Percentiles rank a stretch among this genome's conserved stretches.
These are phyloP conservation scores for Mus spretus DNA, from an alignment of 2,797 vertebrate species.

Conservation along the genomic window DNA sequence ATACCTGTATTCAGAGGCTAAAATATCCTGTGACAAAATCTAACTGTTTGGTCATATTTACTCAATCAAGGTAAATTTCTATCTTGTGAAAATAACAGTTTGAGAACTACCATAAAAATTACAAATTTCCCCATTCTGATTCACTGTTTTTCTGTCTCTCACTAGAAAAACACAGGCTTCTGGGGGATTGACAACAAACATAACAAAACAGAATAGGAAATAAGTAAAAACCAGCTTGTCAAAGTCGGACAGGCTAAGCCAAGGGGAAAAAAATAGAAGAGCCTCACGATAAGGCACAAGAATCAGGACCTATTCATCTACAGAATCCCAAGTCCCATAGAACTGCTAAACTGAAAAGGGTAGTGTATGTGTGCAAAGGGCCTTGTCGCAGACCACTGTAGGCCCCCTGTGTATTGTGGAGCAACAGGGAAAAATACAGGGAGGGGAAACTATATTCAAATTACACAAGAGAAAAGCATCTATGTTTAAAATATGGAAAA, in stretches of 20 bases:
- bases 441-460: not conserved
- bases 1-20: not conserved
- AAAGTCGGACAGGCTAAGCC: not conserved
- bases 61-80: not conserved
- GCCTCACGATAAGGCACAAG: not conserved
- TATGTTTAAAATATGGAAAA: not conserved
- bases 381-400: not conserved
- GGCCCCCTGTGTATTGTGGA: not conserved
- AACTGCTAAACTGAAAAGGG: not conserved
- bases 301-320: not conserved
- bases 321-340: no score
- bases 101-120: not conserved
- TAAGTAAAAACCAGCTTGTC: not conserved
- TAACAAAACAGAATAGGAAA: not conserved
- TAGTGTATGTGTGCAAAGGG: no score
- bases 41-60: not conserved
- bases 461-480: not conserved
- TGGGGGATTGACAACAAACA: not conserved
- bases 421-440: not conserved
- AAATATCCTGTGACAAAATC: not conserved
- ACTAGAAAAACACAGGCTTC: not conserved
- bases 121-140: not conserved
- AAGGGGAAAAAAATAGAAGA: not conserved
- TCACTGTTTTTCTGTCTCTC: not conserved
- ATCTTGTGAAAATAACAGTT: not conserved